Evolutionary conservation across 2,113 vertebrate genomes (phyloP).

Genomic region (Sylvilagus bachmani): DNA sequence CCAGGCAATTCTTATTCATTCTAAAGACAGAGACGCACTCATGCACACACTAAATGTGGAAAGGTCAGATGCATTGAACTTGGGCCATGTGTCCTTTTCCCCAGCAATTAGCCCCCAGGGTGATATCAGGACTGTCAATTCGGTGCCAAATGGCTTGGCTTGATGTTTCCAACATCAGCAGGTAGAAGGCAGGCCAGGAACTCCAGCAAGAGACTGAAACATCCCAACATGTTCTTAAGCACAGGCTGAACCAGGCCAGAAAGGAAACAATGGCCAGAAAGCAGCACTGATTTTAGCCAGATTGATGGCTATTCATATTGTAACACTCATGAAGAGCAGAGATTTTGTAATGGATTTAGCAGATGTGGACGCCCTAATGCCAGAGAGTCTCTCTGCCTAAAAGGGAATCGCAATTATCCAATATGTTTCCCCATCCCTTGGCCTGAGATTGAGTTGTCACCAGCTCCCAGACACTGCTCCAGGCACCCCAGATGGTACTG

Average conservation of each 20-base stretch:
- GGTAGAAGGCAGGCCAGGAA: background rate
- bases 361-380: slow-evolving; percentile 85
- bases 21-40: slow-evolving; percentile 8
- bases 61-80: slow-evolving; percentile 7
- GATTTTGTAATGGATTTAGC: slow-evolving; percentile 84
- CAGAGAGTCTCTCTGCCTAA: slow-evolving; percentile 77
- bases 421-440: slow-evolving; percentile 85
- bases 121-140: background rate
- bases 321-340: slow-evolving; percentile 80
- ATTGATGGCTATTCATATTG: slow-evolving; percentile 86
- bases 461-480: slow-evolving; percentile 86
- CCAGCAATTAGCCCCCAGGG: background rate
- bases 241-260: slow-evolving; percentile 66
- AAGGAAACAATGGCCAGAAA: slow-evolving; percentile 74
- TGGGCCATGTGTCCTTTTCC: slow-evolving; percentile 13
- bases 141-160: slow-evolving; percentile 4
- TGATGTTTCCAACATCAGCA: slow-evolving; percentile 12
- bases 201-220: background rate
- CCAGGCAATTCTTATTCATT: background rate
- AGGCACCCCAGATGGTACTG: slow-evolving; percentile 89
- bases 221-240: slow-evolving; percentile 65
- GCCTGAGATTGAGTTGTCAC: slow-evolving; percentile 88
- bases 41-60: background rate
- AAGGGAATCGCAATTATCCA: slow-evolving; percentile 84
- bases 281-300: slow-evolving; percentile 76